Evolutionary conservation across 1,140 invertebrate species (phyloP).

Genomic region (Forficula auricularia): DNA sequence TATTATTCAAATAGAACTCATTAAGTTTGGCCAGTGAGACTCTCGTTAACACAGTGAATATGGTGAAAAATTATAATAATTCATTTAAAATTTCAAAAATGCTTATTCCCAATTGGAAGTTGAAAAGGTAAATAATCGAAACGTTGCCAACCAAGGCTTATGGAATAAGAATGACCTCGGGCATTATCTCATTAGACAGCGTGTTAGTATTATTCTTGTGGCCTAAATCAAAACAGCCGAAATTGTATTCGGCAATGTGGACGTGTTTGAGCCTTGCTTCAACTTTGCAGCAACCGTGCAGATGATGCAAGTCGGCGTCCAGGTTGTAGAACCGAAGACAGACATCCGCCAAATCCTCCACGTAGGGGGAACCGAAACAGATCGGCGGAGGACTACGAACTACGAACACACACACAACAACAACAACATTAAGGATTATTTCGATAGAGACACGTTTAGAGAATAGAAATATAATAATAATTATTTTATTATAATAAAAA

Average conservation of each 20-base stretch:
- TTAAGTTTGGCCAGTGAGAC: too few relatives aligned
- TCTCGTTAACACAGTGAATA: too few relatives aligned
- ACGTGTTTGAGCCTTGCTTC: constrained; percentile 13
- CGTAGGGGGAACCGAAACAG: constrained; percentile 16
- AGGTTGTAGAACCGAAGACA: constrained; percentile 22
- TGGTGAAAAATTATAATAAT: too few relatives aligned
- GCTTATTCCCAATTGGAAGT: too few relatives aligned
- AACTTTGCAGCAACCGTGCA: constrained; percentile 18
- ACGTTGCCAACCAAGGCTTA: too few relatives aligned
- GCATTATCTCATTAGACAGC: too few relatives aligned
- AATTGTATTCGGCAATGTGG: constrained; percentile 12
- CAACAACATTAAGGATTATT: background rate
- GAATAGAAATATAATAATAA: constrained; percentile 4
- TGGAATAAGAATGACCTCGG: too few relatives aligned
- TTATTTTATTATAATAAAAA: background rate
- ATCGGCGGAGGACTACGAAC: constrained; percentile 22
- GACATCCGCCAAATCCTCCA: constrained; percentile 15
- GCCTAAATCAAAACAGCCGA: constrained; percentile 18
- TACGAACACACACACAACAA: constrained; percentile 12
- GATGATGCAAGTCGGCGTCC: constrained; percentile 11
- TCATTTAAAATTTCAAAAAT: too few relatives aligned
- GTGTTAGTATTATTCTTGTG: too few relatives aligned
- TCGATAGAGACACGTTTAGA: background rate
- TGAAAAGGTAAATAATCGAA: too few relatives aligned
- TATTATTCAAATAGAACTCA: too few relatives aligned